A percentile compares a stretch with the other conserved stretches of the same genome.
Evolutionary conservation across 1,140 invertebrate genomes (phyloP).

Genomic region (Anoplophora glabripennis): DNA sequence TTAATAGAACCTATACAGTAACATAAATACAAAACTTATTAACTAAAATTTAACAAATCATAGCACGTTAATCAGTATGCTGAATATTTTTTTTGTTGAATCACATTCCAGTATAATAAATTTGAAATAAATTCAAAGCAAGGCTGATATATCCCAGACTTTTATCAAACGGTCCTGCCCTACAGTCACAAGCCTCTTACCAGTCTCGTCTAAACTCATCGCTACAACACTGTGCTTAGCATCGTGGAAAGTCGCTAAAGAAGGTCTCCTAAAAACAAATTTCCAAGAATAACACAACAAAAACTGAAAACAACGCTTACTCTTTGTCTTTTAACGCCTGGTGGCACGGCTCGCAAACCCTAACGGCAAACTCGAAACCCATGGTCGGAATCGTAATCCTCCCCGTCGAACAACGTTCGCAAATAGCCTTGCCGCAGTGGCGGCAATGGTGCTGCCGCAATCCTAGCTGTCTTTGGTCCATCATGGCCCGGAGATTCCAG

Average conservation of each 20-base stretch:
- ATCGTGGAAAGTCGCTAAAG: constrained; percentile 92
- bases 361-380: constrained; percentile 97
- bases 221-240: constrained; percentile 86
- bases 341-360: constrained; percentile 92
- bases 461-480: constrained; percentile 92
- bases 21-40: constrained; percentile 11
- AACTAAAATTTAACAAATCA: constrained; percentile 10
- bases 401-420: constrained; percentile 86
- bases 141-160: constrained; percentile 73
- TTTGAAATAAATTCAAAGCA: constrained; percentile 44
- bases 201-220: constrained; percentile 86
- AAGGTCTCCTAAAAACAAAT: constrained; percentile 69
- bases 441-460: constrained; percentile 87
- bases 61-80: constrained; percentile 1
- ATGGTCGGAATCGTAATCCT: constrained; percentile 87
- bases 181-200: constrained; percentile 82
- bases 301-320: constrained; percentile 55
- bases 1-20: constrained; percentile 15
- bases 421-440: constrained; percentile 90
- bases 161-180: constrained; percentile 94
- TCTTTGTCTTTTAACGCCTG: constrained; percentile 79
- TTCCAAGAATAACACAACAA: constrained; percentile 15
- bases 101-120: constrained; percentile 11
- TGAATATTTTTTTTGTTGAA: constrained; percentile 8
- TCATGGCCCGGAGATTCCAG: constrained; percentile 98